A percentile compares a stretch with the other conserved stretches of the same genome.
Conservation (phyloP, 2,113 vertebrate genomes). For the Brevimyrus niger region DNA sequence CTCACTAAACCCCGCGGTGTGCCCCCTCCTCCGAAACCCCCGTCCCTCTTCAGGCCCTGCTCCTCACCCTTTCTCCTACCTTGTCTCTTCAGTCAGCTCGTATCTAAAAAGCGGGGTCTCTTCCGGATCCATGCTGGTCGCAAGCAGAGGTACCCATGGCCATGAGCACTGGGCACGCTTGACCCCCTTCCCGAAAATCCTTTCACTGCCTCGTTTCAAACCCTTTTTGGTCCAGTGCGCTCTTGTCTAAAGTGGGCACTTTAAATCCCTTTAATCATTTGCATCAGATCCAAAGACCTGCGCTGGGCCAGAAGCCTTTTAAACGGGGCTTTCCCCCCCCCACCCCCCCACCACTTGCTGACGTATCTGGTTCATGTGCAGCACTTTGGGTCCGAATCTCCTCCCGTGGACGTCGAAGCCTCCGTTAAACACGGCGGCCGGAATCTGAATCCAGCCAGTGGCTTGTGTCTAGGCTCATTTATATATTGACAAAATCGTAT, state of each 20-base stretch:
- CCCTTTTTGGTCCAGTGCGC: constrained; percentile 43
- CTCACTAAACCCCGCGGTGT: not conserved
- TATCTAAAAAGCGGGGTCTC: constrained; percentile 95
- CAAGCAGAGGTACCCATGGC: constrained; percentile 89
- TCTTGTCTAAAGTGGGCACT: not conserved
- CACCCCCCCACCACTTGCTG: constrained; percentile 15
- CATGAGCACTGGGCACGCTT: constrained; percentile 56
- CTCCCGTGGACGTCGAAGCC: constrained; percentile 22
- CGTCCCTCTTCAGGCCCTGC: not conserved
- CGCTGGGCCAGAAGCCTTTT: constrained; percentile 38
- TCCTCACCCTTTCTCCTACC: constrained; percentile 72
- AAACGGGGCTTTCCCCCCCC: constrained; percentile 8
- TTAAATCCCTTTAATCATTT: constrained; percentile 5
- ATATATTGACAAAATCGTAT: not conserved
- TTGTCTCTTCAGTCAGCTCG: constrained; percentile 81
- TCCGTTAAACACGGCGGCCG: not conserved
- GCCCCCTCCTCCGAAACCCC: not conserved
- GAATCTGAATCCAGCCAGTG: not conserved
- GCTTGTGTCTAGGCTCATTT: constrained; percentile 6
- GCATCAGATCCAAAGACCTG: not conserved
- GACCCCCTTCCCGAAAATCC: constrained; percentile 17
- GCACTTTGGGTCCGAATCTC: constrained; percentile 16
- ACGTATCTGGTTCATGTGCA: not conserved
- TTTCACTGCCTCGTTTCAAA: constrained; percentile 30
- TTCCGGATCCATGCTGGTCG: constrained; percentile 90